A percentile compares a stretch with the other conserved stretches of the same genome.
These are phyloP conservation scores for Carcina quercana DNA, from an alignment of 2,888 invertebrate genomes.

Conservation along the genomic window DNA sequence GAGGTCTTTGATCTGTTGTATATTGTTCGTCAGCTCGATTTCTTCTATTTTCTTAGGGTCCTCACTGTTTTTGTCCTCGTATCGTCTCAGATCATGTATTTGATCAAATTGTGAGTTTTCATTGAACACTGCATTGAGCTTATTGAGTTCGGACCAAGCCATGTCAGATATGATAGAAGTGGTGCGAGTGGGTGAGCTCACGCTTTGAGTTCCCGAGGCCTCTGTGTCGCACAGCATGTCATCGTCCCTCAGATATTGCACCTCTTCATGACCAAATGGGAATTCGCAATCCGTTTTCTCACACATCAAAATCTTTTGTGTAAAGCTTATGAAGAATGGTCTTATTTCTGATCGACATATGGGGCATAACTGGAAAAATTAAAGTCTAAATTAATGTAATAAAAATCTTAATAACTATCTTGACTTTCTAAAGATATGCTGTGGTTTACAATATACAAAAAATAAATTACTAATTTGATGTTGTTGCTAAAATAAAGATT, in stretches of 20 bases:
- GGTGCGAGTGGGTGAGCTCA: background rate
- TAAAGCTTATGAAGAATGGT: slow-evolving; percentile 38
- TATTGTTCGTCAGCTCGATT: slow-evolving; percentile 20
- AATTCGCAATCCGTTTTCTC: slow-evolving; percentile 43
- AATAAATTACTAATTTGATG: too few relatives aligned
- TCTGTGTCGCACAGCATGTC: slow-evolving; percentile 21
- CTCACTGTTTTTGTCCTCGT: slow-evolving; percentile 1
- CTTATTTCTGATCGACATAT: slow-evolving; percentile 35
- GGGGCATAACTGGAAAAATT: slow-evolving; percentile 42
- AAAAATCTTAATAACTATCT: too few relatives aligned
- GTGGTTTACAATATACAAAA: too few relatives aligned
- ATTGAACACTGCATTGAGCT: slow-evolving; percentile 23
- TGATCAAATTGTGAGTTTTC: slow-evolving; percentile 21
- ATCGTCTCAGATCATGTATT: too few relatives aligned
- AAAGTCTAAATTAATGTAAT: too few relatives aligned
- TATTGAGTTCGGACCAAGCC: slow-evolving; percentile 36
- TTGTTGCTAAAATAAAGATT: too few relatives aligned
- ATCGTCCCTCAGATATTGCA: slow-evolving; percentile 32
- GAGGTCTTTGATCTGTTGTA: slow-evolving; percentile 31
- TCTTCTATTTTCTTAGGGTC: slow-evolving; percentile 13
- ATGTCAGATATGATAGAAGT: slow-evolving; percentile 20
- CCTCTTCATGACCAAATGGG: slow-evolving; percentile 44
- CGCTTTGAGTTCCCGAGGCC: slow-evolving; percentile 15
- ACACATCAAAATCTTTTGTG: slow-evolving; percentile 49
- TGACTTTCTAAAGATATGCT: too few relatives aligned